Percentiles rank a stretch among this genome's conserved stretches.
Evolutionary conservation across 2,888 invertebrate genomes (phyloP).

Genomic region (Drosophila tripunctata): DNA sequence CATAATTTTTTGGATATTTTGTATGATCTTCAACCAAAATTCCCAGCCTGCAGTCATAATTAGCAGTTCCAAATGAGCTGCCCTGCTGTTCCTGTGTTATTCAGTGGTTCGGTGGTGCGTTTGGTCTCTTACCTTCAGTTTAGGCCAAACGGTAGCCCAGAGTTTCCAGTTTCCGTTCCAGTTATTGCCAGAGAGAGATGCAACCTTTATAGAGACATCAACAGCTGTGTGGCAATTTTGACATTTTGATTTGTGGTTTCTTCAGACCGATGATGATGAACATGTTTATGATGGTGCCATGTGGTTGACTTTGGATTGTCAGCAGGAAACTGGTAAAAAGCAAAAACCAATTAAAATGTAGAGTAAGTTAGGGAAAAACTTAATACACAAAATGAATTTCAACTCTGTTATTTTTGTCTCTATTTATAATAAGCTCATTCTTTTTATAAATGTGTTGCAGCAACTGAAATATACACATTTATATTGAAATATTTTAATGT

Average conservation of each 20-base stretch:
- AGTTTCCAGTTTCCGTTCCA: constrained; percentile 48
- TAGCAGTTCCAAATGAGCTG: constrained; percentile 55
- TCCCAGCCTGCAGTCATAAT: constrained; percentile 55
- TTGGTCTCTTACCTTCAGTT: constrained; percentile 43
- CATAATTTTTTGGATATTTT: constrained; percentile 57
- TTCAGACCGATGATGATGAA: constrained; percentile 40
- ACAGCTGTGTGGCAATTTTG: constrained; percentile 68
- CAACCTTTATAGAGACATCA: constrained; percentile 65
- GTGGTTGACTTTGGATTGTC: constrained; percentile 24
- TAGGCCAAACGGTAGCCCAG: constrained; percentile 54
- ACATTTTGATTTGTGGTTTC: constrained; percentile 74
- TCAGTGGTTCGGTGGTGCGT: constrained; percentile 10
- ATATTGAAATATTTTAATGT: no score
- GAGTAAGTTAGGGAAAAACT: background rate
- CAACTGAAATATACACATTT: no score
- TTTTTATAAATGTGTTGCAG: no score
- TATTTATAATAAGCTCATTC: no score
- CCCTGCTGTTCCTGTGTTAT: constrained; percentile 52
- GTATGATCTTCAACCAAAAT: constrained; percentile 41
- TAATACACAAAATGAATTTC: background rate
- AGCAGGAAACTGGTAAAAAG: constrained; percentile 6
- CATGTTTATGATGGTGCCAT: constrained; percentile 49
- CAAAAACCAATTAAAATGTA: constrained; percentile 3
- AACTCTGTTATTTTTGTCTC: background rate
- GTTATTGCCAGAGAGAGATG: constrained; percentile 36